Evolutionary conservation across 2,888 invertebrate species (phyloP), one percentile per base, ranked within the genome.

Genomic region (Scelioninae gen. 2): DNA sequence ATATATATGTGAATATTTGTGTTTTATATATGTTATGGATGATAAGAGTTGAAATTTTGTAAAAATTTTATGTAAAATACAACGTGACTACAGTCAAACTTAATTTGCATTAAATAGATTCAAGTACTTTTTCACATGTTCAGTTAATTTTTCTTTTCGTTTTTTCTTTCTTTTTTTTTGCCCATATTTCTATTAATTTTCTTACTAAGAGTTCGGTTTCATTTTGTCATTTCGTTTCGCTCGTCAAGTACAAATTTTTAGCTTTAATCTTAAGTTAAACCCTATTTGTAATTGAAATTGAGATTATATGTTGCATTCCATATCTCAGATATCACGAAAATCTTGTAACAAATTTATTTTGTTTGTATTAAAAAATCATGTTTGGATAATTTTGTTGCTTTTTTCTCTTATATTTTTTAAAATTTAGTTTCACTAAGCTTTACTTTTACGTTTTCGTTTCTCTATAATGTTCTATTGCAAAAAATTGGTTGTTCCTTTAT

Each of bases 11-110:
- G 69, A 70, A 70, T 70, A 70, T 70, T 70, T 70, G 69, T 70
- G 69, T 70, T 70, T 70, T 70, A 70, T 63, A 70, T 70, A 70
- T 70, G 69, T 70, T 70, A 70, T 70, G 69, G 63, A 70, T 70
- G 69, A 70, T 70, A 70, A 70, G 69, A 70, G 69, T 70, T 70
- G 69, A 70, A 70, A 70, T 70, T 70, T 70, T 70, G 69, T 70
- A 70, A 70, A 70, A 70, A 70, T 70, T 70, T 70, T 70, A 70
- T 70, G 69, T 70, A 70, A 70, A 70, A 70, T 70, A 70, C 69
- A 70, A 70, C 70, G 70, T 70, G 70, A 70, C 70, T 70, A 63
- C 70, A 63, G 69, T 69, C 69, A 69, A 69, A 69, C 41, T 70
- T 53, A 55, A 70, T 60, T 53, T 70, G 61, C 69, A 63, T 70